Base-by-base conservation (phyloP, 2,888 invertebrate genomes). In the Lithophane leautieri region DNA sequence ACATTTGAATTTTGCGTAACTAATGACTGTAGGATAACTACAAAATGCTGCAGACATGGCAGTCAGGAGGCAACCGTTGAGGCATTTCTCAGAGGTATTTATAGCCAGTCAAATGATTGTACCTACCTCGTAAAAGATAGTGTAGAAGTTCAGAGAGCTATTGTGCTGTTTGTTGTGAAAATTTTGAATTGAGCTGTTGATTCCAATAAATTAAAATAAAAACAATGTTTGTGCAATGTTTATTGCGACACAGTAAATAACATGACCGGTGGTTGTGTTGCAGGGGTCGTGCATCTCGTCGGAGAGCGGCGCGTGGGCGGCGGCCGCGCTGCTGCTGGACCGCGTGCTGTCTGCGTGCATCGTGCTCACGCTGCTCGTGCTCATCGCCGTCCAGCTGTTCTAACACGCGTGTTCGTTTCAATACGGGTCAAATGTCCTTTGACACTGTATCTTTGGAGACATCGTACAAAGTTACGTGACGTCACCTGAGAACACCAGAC, bases 291-390 rank as follows among this genome's bases (percentile, higher is more conserved):
- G 76, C 58, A 47, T 79, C 76, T 79, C 70, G 73, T 73, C 81
- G 75, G 80, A 83, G 78, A 86, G 91, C 86, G 92, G 91, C 80
- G 92, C 93, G 87, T 94, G 95, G 94, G 91, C 91, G 79, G 93
- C 93, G 83, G 92, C 93, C 58, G 94, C 92, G 74, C 90, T 86
- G 85, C 89, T 95, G 79, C 87, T 93, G 79, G 94, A 95, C 91
- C 85, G 89, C 79, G 88, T 76, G 81, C 86, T 93, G 71, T 83
- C 86, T 67, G 79, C 86, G 56, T 80, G 86, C 76, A 70, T 92
- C 52, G 82, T 89, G 70, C 84, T 93, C 56, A 81, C 90, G 54
- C 77, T 92, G 70, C 70, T 90, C 66, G 84, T 92, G 80, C 83
- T 90, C 56, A 11, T 86, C 60, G 77, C 70, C 28, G 78, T 90